Evolutionary conservation across 2,888 invertebrate species (phyloP), one percentile per base, ranked within the genome.

Genomic region (Halocaridina rubra): DNA sequence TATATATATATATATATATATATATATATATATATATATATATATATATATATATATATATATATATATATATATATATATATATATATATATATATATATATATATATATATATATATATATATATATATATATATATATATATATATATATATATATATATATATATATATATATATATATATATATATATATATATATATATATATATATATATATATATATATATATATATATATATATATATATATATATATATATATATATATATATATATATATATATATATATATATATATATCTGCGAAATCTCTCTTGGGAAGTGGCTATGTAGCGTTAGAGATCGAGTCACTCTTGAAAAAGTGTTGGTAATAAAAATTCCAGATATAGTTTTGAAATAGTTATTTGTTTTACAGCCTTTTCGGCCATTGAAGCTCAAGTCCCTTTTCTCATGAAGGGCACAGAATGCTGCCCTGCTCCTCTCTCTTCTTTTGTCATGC

Each of bases 131-230:
- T 7, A 53, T n/a, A n/a, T n/a, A n/a, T n/a, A 53, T 53, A 53
- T 53, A 53, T 53, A 53, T 71, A 71, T 71, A 71, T 71, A 30
- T 29, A 71, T 71, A 30, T 71, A 71, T 71, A 30, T 71, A 30
- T 3, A 71, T 71, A 22, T 30, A 3, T 71, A 30, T 71, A 71
- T 71, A 71, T 71, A 71, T 71, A 71, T 71, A 71, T 71, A 71
- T 71, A 71, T 71, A 71, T 71, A 71, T 71, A 71, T 71, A 71
- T 71, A 71, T 71, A 71, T 71, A 71, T 71, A 71, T 29, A 71
- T 71, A 71, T 29, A 71, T 71, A 27, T 71, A 71, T 71, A 71
- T 71, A 71, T 29, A 71, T 71, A 71, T 71, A 71, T 71, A 71
- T 71, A 27, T 71, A 71, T 53, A 53, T 53, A 53, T 3, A 3